Conservation (phyloP, 1,140 invertebrate genomes). For the Aphis gossypii region DNA sequence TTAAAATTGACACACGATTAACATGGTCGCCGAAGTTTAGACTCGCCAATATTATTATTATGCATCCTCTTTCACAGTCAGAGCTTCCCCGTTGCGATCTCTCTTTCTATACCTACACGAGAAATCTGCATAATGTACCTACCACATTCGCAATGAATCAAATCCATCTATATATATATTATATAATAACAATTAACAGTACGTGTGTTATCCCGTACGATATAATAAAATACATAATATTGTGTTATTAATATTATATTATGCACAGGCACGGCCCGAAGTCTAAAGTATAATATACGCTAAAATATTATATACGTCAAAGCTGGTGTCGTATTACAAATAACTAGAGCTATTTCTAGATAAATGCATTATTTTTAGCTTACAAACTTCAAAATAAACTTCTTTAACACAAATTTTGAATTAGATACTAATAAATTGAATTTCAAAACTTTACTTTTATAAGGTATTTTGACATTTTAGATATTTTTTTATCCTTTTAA, state of each 20-base stretch:
- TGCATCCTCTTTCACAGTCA: background rate
- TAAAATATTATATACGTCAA: background rate
- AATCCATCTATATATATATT: background rate
- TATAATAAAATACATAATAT: background rate
- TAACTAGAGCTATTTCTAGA: too few species aligned
- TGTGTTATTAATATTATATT: background rate
- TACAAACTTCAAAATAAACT: background rate
- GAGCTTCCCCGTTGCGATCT: background rate
- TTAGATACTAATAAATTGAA: too few species aligned
- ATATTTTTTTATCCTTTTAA: too few species aligned
- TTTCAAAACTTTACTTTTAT: background rate
- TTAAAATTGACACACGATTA: slow-evolving; percentile 54
- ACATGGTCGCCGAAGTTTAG: background rate
- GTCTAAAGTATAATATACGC: background rate
- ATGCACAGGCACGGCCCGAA: background rate
- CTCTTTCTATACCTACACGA: background rate
- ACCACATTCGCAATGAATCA: background rate
- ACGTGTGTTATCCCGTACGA: background rate
- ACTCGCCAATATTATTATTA: background rate
- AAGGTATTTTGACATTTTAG: background rate
- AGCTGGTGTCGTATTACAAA: background rate
- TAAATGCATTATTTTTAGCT: background rate
- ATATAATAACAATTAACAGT: background rate
- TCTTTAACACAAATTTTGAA: too few species aligned
- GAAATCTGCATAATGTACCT: background rate